These are phyloP conservation scores for Rallus crepitans DNA, from an alignment of 2,797 vertebrate species.

Conservation along the genomic window DNA sequence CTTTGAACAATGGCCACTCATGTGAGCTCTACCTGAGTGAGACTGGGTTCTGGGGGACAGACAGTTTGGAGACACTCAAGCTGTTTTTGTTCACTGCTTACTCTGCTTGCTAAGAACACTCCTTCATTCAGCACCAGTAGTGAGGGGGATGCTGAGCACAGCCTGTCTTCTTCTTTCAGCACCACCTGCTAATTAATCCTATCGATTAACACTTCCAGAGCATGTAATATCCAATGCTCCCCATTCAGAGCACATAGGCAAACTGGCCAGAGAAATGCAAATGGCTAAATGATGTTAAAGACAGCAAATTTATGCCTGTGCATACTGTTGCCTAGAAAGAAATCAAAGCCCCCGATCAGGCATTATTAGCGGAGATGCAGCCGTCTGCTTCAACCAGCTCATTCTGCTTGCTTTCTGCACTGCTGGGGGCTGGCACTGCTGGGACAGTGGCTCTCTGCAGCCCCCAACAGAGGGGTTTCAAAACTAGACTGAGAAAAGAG, in stretches of 20 bases:
- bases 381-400: neutral
- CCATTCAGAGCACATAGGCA: neutral
- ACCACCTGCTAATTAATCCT: slow-evolving; percentile 22
- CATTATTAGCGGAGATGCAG: neutral
- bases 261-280: neutral
- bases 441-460: neutral
- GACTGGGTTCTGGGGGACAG: neutral
- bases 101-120: neutral
- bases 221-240: neutral
- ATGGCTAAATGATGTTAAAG: neutral
- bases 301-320: neutral
- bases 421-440: neutral
- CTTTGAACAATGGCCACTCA: neutral
- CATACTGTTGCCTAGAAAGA: neutral
- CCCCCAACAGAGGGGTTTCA: neutral
- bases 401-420: fast-evolving
- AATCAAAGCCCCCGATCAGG: neutral
- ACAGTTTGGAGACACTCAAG: neutral
- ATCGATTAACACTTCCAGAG: slow-evolving; percentile 24
- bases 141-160: neutral
- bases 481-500: neutral
- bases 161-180: neutral
- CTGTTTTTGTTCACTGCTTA: neutral
- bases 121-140: neutral
- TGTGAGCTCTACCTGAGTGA: neutral